Evolutionary conservation across 2,113 vertebrate genomes (phyloP).

Genomic region (Anguilla japonica): DNA sequence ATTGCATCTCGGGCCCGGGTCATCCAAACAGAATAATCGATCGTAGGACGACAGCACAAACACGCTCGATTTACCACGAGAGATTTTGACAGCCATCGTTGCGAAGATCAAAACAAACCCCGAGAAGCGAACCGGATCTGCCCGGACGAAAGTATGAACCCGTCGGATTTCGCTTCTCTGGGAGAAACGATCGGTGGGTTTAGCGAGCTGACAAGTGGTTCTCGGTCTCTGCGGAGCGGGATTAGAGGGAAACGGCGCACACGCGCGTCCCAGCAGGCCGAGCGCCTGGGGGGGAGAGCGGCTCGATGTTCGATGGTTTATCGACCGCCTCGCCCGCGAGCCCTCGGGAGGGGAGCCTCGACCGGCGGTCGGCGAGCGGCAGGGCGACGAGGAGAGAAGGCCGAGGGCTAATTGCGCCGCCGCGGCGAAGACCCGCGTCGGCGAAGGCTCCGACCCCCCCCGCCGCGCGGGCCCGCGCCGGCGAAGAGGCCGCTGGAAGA

Average conservation of each 20-base stretch:
- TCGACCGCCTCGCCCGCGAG: neutral
- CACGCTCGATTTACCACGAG: neutral
- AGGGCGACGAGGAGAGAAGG: neutral
- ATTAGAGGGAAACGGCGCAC: neutral
- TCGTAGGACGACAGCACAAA: neutral
- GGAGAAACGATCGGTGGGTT: neutral
- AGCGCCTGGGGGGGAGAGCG: neutral
- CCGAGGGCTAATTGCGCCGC: neutral
- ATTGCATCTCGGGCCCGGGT: neutral
- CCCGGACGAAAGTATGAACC: neutral
- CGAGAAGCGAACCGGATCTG: neutral
- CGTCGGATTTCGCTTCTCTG: neutral
- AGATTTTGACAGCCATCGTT: neutral
- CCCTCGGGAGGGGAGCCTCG: neutral
- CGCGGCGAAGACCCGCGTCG: neutral
- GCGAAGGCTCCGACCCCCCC: no score
- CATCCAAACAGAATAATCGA: neutral
- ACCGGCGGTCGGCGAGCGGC: neutral
- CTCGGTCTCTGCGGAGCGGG: neutral
- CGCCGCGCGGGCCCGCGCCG: neutral
- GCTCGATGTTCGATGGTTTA: neutral
- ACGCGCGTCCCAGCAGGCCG: neutral
- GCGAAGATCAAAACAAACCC: neutral
- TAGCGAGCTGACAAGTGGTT: neutral
- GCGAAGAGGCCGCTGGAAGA: slow-evolving; percentile 18